phyloP scores from a whole-genome alignment of 92 coral and sea anemone genomes.

The Zoanthus gigantus region DNA sequence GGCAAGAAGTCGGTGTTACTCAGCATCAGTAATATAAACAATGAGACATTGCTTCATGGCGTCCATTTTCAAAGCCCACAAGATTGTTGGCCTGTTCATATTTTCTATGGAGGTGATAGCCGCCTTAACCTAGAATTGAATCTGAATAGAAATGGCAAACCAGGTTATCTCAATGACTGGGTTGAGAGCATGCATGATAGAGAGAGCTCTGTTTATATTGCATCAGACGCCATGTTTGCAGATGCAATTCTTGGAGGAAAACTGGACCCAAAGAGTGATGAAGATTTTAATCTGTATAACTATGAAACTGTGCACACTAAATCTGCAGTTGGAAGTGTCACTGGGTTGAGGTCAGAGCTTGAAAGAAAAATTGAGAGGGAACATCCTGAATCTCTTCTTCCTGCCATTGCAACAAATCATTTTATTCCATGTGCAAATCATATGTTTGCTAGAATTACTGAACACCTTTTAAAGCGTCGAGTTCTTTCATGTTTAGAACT shows the following conservation, averaged over 20 bases:
- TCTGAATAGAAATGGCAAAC: slow-evolving; percentile 11
- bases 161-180: slow-evolving; percentile 58
- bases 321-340: slow-evolving; percentile 28
- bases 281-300: slow-evolving; percentile 37
- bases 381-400: slow-evolving; percentile 55
- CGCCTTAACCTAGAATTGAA: slow-evolving; percentile 48
- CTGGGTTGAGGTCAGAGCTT: slow-evolving; percentile 49
- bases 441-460: slow-evolving; percentile 58
- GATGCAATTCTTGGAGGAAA: slow-evolving; percentile 51
- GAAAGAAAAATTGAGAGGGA: slow-evolving; percentile 17
- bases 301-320: slow-evolving; percentile 57
- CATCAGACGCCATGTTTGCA: slow-evolving; percentile 54
- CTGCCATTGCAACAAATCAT: slow-evolving; percentile 49
- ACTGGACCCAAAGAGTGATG: slow-evolving; percentile 54
- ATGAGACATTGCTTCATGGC: slow-evolving; percentile 30
- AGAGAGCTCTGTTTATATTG: slow-evolving; percentile 10
- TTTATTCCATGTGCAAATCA: slow-evolving; percentile 48
- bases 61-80: slow-evolving; percentile 38
- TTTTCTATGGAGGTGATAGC: slow-evolving; percentile 39
- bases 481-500: slow-evolving; percentile 35
- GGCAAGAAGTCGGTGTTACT: slow-evolving; percentile 35
- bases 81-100: slow-evolving; percentile 47
- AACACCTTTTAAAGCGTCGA: slow-evolving; percentile 29
- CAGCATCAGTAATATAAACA: slow-evolving; percentile 35
- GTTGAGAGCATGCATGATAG: slow-evolving; percentile 21